Evolutionary conservation across 92 coral and sea anemone species (phyloP), one percentile per base, ranked within the genome.

Genomic region (Porites cylindrica): DNA sequence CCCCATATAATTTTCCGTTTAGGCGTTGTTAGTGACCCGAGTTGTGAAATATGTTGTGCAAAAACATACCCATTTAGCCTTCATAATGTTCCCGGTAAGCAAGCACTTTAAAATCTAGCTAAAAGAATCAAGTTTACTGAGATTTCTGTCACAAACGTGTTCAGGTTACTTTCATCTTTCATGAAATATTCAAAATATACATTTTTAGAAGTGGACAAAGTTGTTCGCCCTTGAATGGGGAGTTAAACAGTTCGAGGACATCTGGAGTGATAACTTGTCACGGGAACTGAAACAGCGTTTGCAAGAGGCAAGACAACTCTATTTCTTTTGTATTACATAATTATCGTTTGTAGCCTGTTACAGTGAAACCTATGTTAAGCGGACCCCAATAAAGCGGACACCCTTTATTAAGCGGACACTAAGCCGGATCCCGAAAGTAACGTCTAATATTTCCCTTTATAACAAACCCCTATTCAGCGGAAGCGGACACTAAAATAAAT

Each of bases 141-240:
- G 66, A 13, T 6, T n/a, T 61, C 66, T 17, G 16, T 13, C 19
- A 17, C 18, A 54, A 54, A 54, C 14, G 3, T 54, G 60, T 17
- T 2, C 7, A 61, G 18, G 7, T 17, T 6, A 13, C 18, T 21
- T 67, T 67, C 16, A 67, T 21, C 4, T 21, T 21, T 13, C 10
- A 67, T 54, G 11, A 13, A 1, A 67, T 4, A 14, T 67, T 13
- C 47, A 38, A 38, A 38, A 38, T 38, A 4, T 38, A 38, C 47
- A 38, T 47, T 43, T 23, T 16, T 52, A 89, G 92, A 79, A 71
- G 13, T 89, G 92, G 92, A 77, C 89, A 51, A 65, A 68, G 26
- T 53, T 89, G 82, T 47, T 79, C 24, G 3, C 7, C 18, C 53
- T 89, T 16, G 81, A 72, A 20, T 77, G 87, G 83, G 19, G 20